These are phyloP conservation scores for Heliconius cydno DNA, from an alignment of 2,888 invertebrate species.

Conservation along the genomic window DNA sequence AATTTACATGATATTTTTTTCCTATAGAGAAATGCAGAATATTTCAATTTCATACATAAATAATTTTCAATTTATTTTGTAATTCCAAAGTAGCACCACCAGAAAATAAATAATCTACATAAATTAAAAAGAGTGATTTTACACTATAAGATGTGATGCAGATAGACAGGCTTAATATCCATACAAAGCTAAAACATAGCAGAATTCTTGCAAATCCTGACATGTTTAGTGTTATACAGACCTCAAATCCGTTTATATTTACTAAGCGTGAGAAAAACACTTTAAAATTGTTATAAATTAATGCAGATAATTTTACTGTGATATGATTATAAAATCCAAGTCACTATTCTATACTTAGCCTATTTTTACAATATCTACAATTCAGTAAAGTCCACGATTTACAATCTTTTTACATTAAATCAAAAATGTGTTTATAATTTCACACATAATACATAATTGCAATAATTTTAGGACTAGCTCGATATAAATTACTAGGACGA, in stretches of 20 bases:
- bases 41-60: neutral
- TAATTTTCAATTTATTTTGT: neutral
- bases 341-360: conserved; percentile 67
- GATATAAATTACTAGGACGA: conserved; percentile 80
- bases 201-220: neutral
- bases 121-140: conserved; percentile 51
- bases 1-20: too few relatives aligned
- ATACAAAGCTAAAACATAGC: neutral
- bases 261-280: conserved; percentile 23
- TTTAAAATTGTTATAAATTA: conserved; percentile 17
- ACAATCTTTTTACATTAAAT: conserved; percentile 57
- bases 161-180: neutral
- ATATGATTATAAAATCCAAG: conserved; percentile 83
- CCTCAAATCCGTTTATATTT: neutral
- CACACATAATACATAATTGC: conserved; percentile 51
- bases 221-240: neutral
- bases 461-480: conserved; percentile 79
- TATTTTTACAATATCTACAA: conserved; percentile 81
- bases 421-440: conserved; percentile 51
- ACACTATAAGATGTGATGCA: conserved; percentile 58
- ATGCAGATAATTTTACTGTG: conserved; percentile 67
- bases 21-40: neutral
- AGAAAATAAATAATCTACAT: conserved; percentile 51
- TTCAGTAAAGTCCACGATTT: conserved; percentile 51
- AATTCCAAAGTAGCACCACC: conserved; percentile 58